Evolutionary conservation across 2,888 invertebrate genomes (phyloP).

Genomic region (Stegophylla sp.): DNA sequence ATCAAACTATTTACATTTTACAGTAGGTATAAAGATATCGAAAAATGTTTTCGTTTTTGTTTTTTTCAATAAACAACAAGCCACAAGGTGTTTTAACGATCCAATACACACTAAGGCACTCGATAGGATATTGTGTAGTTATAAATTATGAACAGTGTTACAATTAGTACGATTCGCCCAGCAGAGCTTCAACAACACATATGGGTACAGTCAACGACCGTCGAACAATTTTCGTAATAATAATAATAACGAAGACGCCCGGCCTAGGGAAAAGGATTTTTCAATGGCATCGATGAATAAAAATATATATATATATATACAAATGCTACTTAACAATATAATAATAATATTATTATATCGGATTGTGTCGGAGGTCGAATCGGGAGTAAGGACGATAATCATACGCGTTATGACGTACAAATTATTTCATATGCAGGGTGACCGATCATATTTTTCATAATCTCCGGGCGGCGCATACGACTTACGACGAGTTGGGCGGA

Average conservation of each 20-base stretch:
- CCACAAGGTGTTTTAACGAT: neutral
- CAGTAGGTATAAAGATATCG: neutral
- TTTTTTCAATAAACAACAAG: neutral
- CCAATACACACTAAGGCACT: neutral
- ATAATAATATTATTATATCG: too few species aligned
- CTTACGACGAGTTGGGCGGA: neutral
- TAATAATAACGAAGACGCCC: neutral
- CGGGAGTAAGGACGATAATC: neutral
- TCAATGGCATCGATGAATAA: neutral
- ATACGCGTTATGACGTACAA: neutral
- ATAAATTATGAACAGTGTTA: neutral
- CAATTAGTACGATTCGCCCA: neutral
- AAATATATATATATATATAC: too few species aligned
- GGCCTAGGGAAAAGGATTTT: neutral
- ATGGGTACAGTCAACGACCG: slow-evolving; percentile 25
- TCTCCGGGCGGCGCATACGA: neutral
- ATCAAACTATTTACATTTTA: neutral
- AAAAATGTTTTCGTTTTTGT: neutral
- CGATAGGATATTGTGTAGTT: neutral
- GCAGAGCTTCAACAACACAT: slow-evolving; percentile 2
- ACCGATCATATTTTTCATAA: neutral
- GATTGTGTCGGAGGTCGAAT: neutral
- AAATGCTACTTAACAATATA: neutral
- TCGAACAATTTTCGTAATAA: neutral
- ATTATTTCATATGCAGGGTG: neutral